Evolutionary conservation across 2,113 vertebrate genomes (phyloP), one percentile per base, ranked within the genome.

Genomic region (Parotia lawesii): DNA sequence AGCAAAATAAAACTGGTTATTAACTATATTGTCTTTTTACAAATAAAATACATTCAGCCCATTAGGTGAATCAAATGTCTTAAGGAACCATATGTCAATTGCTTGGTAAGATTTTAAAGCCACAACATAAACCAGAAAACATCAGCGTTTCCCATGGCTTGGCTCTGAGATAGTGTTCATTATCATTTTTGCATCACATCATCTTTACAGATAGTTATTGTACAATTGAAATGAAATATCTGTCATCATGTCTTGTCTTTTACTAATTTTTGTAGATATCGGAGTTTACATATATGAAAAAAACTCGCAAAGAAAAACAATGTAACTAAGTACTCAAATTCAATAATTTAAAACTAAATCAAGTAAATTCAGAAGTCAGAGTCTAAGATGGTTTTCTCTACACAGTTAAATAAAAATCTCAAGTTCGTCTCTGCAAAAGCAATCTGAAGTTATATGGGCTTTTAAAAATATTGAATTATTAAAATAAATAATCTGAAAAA

Each of bases 401-500:
- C 10, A 81, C 4, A 22, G 21, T 35, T 62, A 71, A 90, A 70
- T 47, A 37, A 75, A 81, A 90, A 56, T 54, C 4, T 64, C 16
- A 77, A 54, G 3, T 35, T 18, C 2, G 2, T 38, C 8, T 31
- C 8, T 14, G 6, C 4, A 5, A 15, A 51, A 5, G 2, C 11
- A 86, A 10, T 58, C 10, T 58, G 33, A 48, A 84, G 4, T 38
- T 69, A 53, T 27, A 78, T 0, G 0, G 9, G 3, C 3, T 23
- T 90, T 84, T 60, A 47, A 80, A 92, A 86, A 31, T 27, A 53
- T 23, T n/a, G 15, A 70, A 58, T 57, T 72, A 67, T 73, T 92
- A 60, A 78, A 77, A 82, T 22, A 87, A 77, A 84, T 35, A 0
- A 71, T 60, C 23, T 56, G 37, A 87, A 91, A 89, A 75, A 51